phyloP scores from a whole-genome alignment of 2,797 vertebrate species.

The Acrocephalus scirpaceus region DNA sequence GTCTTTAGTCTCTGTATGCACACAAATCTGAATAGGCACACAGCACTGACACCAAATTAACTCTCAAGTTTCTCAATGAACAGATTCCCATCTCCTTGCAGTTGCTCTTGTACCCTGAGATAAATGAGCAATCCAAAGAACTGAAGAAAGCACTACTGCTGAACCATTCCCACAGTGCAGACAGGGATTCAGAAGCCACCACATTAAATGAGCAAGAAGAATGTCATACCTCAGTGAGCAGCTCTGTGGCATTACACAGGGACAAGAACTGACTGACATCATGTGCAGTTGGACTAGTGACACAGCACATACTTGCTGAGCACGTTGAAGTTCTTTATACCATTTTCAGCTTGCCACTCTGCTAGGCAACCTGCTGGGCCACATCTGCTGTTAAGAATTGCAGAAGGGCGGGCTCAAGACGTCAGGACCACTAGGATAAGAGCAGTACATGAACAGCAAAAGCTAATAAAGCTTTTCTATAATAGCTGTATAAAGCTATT shows the following conservation, averaged over 20 bases:
- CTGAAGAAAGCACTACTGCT: neutral
- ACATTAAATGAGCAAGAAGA: neutral
- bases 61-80: neutral
- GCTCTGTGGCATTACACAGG: neutral
- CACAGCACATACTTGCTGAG: neutral
- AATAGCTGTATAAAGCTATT: neutral
- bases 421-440: neutral
- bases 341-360: neutral
- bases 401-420: neutral
- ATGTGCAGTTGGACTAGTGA: neutral
- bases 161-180: neutral
- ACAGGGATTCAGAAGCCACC: neutral
- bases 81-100: neutral
- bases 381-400: neutral
- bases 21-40: neutral
- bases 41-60: neutral
- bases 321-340: neutral
- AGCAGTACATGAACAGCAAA: neutral
- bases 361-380: neutral
- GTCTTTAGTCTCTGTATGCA: fast-evolving
- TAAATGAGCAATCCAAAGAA: neutral
- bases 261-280: neutral
- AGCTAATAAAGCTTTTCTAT: neutral
- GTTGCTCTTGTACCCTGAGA: neutral
- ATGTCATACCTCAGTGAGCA: neutral